Conservation (phyloP, 2,113 vertebrate species). For the Candoia aspera region DNA sequence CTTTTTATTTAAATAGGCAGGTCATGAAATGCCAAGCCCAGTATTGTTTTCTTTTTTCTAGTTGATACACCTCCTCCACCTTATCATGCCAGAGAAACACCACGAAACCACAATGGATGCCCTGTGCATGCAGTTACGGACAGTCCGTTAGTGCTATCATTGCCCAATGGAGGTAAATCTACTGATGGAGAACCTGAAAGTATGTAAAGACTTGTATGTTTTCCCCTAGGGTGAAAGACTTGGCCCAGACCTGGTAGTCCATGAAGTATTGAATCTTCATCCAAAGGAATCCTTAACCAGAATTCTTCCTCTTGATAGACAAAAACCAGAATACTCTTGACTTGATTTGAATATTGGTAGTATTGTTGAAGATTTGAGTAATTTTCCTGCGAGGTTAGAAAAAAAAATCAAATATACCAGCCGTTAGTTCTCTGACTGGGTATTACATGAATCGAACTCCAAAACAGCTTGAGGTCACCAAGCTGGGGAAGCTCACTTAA, state of each 20-base stretch:
- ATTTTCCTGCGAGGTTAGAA: not conserved
- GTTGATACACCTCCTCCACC: constrained; percentile 86
- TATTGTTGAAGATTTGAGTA: not conserved
- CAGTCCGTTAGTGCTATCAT: constrained; percentile 80
- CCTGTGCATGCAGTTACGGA: constrained; percentile 75
- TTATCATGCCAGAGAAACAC: constrained; percentile 83
- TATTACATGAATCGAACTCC: not conserved
- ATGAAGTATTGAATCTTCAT: not conserved
- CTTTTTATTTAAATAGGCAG: not conserved
- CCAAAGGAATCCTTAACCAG: not conserved
- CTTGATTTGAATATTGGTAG: not conserved
- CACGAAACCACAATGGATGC: constrained; percentile 78
- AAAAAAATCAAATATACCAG: not conserved
- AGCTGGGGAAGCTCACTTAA: not conserved
- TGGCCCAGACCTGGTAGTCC: not conserved
- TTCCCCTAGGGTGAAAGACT: constrained; percentile 41
- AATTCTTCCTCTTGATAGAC: not conserved
- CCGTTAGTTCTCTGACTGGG: not conserved
- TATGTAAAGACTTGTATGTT: constrained; percentile 63
- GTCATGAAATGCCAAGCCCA: constrained; percentile 13
- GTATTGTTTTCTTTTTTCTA: constrained; percentile 50
- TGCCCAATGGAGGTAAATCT: constrained; percentile 81
- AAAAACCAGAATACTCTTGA: not conserved
- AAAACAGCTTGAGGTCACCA: not conserved
- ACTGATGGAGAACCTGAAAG: constrained; percentile 63